Percentiles rank a stretch among this genome's conserved stretches.
These are phyloP conservation scores for Hypolimnas misippus DNA, from an alignment of 2,888 invertebrate genomes.

Conservation along the genomic window DNA sequence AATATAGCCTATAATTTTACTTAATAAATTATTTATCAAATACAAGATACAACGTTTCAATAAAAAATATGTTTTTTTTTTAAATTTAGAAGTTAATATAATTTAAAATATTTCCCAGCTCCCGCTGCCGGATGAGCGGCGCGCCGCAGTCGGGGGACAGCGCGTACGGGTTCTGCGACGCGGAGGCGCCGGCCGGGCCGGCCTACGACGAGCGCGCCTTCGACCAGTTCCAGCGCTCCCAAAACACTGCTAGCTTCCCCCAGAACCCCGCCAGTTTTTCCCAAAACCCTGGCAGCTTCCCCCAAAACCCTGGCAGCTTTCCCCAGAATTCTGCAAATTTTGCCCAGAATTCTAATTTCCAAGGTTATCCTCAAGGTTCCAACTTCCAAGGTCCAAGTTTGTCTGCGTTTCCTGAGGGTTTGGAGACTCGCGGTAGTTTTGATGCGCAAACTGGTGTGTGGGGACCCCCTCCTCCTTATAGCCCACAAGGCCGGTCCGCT, in stretches of 20 bases:
- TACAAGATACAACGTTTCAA: too few species aligned
- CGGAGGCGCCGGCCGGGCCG: constrained; percentile 57
- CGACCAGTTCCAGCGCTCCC: constrained; percentile 44
- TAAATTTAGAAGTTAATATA: too few species aligned
- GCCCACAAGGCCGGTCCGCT: constrained; percentile 86
- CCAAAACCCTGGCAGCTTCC: too few species aligned
- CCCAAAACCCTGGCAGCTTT: constrained; percentile 46
- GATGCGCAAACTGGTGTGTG: constrained; percentile 86
- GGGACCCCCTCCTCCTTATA: constrained; percentile 96
- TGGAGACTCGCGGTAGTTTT: constrained; percentile 82
- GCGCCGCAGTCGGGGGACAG: constrained; percentile 89
- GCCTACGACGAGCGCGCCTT: constrained; percentile 56
- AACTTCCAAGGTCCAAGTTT: constrained; percentile 28
- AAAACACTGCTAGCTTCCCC: constrained; percentile 49
- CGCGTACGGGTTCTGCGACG: constrained; percentile 90
- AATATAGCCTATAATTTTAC: too few species aligned
- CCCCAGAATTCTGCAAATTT: constrained; percentile 22
- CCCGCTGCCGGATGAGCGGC: constrained; percentile 85
- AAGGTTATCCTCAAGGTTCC: constrained; percentile 52
- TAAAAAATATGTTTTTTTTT: too few species aligned
- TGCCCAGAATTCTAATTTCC: constrained; percentile 17
- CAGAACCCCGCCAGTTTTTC: constrained; percentile 49
- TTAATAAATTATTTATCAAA: too few species aligned
- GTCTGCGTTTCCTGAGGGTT: constrained; percentile 64
- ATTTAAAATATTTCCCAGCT: constrained; percentile 54